A percentile compares a stretch with the other conserved stretches of the same genome.
These are phyloP conservation scores for Heterochromis multidens DNA, from an alignment of 2,113 vertebrate species.

Conservation along the genomic window DNA sequence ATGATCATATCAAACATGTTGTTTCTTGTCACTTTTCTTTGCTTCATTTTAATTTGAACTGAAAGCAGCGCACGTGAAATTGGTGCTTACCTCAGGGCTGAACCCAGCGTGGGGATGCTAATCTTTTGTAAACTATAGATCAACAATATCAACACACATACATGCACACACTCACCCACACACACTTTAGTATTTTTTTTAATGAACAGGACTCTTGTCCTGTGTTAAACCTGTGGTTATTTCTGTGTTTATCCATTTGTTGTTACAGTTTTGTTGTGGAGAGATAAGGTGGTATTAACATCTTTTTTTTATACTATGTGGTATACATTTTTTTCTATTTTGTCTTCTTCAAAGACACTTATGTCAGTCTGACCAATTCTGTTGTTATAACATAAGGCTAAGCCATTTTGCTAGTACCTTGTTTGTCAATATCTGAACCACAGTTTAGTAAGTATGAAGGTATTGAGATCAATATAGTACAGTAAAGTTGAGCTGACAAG, in stretches of 20 bases:
- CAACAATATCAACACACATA: slow-evolving; percentile 25
- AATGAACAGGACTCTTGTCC: slow-evolving; percentile 42
- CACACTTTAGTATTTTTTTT: slow-evolving; percentile 6
- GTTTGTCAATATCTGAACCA: slow-evolving; percentile 31
- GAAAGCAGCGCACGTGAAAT: slow-evolving; percentile 69
- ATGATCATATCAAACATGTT: slow-evolving; percentile 68
- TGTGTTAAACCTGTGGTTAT: slow-evolving; percentile 76
- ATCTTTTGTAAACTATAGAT: slow-evolving; percentile 59
- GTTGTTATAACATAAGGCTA: slow-evolving; percentile 21
- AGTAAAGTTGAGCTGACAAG: neutral
- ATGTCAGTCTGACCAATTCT: slow-evolving; percentile 40
- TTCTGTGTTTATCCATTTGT: slow-evolving; percentile 66
- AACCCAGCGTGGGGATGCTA: slow-evolving; percentile 71
- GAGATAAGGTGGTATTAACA: slow-evolving; percentile 60
- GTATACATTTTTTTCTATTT: slow-evolving; percentile 57
- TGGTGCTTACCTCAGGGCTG: slow-evolving; percentile 81
- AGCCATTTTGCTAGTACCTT: slow-evolving; percentile 22
- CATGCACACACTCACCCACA: slow-evolving; percentile 27
- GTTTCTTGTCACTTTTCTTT: slow-evolving; percentile 55
- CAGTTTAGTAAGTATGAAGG: neutral
- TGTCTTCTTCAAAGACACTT: slow-evolving; percentile 57
- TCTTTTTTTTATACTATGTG: slow-evolving; percentile 50
- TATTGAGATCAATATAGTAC: neutral
- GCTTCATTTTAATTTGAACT: slow-evolving; percentile 45
- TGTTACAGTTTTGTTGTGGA: slow-evolving; percentile 51